Base-by-base conservation (phyloP, 1,140 invertebrate genomes). In the Monochamus saltuarius region DNA sequence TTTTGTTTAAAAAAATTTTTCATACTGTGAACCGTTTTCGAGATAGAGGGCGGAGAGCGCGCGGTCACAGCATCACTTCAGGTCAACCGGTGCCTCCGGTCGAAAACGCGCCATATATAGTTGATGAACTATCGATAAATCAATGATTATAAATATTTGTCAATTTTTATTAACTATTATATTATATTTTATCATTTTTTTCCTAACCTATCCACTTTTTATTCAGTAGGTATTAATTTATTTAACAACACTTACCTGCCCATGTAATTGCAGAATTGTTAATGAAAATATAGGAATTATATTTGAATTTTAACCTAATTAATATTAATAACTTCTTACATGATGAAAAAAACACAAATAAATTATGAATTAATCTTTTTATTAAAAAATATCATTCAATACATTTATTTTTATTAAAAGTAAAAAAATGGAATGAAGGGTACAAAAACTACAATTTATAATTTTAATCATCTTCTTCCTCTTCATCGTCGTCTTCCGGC, bases 91-190 rank as follows among this genome's bases (percentile, higher is more conserved):
- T 45, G 14, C 6, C 14, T 13, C 42, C 6, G 42, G 14, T 13
- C 14, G 14, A 45, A 45, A 45, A 45, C 42, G 14, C 13, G 2
- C 42, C 42, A 13, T 45, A 45, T 45, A 45, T 2, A 45, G 42
- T 45, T 19, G 6, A 45, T 45, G 14, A 45, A 13, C 14, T 45
- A 45, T 45, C 14, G 42, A 45, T 45, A 45, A 45, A 45, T 45
- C 6, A 3, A 45, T 45, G 7, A 45, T 16, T 45, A 4, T 45
- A 9, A 45, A 45, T 45, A 45, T 8, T 45, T 45, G 6, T 1
- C 42, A 45, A 8, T 45, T 45, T 45, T 45, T 16, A 45, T 45
- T 45, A 45, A 45, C 42, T 45, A 45, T 45, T 45, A 45, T 13
- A 13, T 45, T 45, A 45, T 45, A 45, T 9, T 45, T 45, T 8